These are phyloP conservation scores for Bambusicola thoracicus DNA, from an alignment of 2,113 vertebrate species.

Conservation along the genomic window DNA sequence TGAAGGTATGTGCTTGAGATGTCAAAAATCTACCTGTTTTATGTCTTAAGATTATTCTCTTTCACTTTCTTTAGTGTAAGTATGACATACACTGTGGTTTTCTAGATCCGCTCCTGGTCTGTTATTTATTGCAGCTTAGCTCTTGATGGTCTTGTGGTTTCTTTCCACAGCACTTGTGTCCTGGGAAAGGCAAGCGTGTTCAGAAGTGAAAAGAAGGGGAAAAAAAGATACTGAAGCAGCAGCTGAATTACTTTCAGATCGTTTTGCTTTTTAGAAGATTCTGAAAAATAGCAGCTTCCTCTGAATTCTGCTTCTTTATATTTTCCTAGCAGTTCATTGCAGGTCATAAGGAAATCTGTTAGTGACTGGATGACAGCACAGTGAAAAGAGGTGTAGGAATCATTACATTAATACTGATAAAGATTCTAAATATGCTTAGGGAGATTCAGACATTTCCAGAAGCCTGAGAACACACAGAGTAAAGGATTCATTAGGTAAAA, in stretches of 20 bases:
- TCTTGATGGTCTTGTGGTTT: neutral
- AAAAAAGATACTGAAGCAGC: neutral
- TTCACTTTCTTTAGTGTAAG: neutral
- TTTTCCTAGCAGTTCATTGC: neutral
- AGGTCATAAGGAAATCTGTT: neutral
- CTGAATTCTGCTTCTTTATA: neutral
- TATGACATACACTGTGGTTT: neutral
- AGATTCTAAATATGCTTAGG: conserved; percentile 46
- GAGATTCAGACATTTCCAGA: conserved; percentile 41
- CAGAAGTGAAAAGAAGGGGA: neutral
- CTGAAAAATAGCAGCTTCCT: neutral
- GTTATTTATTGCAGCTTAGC: neutral
- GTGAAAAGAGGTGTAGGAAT: conserved; percentile 25
- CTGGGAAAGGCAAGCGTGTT: neutral
- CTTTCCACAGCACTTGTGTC: neutral
- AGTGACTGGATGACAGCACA: neutral
- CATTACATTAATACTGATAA: conserved; percentile 45
- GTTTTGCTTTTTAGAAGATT: neutral
- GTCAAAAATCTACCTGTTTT: neutral
- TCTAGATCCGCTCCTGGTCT: neutral
- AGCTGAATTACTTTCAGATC: neutral
- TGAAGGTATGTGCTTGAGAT: neutral
- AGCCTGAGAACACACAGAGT: conserved; percentile 7
- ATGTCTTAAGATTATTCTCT: neutral
- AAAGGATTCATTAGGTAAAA: conserved; percentile 26